Evolutionary conservation across 2,797 vertebrate genomes (phyloP).

Genomic region (Steatocranus sp.): DNA sequence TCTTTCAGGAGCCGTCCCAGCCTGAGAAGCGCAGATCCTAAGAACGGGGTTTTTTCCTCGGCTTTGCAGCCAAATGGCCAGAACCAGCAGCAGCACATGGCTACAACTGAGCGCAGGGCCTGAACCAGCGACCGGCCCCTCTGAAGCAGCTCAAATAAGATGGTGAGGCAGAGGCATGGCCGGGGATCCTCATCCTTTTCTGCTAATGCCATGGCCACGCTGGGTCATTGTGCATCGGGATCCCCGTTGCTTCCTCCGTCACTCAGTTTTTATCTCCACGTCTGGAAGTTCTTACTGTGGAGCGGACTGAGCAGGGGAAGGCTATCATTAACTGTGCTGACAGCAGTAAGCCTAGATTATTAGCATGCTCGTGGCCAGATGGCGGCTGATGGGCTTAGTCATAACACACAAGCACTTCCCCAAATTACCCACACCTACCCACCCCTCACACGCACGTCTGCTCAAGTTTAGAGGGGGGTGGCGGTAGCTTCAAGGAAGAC

Average conservation of each 20-base stretch:
- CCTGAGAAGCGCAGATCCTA: constrained; percentile 59
- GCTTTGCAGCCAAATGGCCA: constrained; percentile 44
- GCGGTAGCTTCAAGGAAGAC: constrained; percentile 23
- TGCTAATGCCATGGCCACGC: neutral
- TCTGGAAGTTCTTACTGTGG: constrained; percentile 11
- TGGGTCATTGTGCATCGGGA: constrained; percentile 15
- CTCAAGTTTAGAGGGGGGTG: constrained; percentile 13
- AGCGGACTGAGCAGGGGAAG: constrained; percentile 46
- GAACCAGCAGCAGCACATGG: constrained; percentile 71
- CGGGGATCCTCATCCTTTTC: constrained; percentile 17
- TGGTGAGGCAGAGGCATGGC: constrained; percentile 52
- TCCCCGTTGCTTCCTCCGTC: neutral
- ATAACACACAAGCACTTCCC: constrained; percentile 36
- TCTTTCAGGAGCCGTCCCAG: constrained; percentile 56
- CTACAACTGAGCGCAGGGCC: constrained; percentile 56
- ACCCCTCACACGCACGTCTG: neutral
- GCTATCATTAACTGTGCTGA: constrained; percentile 43
- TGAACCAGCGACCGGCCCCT: constrained; percentile 49
- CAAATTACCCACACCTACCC: constrained; percentile 6
- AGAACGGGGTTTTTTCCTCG: constrained; percentile 54
- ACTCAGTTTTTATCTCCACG: neutral
- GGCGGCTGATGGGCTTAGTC: constrained; percentile 70
- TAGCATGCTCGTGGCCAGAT: constrained; percentile 77
- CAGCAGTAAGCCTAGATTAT: constrained; percentile 80
- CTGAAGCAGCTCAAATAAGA: constrained; percentile 55